Evolutionary conservation across 2,888 invertebrate species (phyloP), one percentile per base, ranked within the genome.

Genomic region (Calliopum simillimum): DNA sequence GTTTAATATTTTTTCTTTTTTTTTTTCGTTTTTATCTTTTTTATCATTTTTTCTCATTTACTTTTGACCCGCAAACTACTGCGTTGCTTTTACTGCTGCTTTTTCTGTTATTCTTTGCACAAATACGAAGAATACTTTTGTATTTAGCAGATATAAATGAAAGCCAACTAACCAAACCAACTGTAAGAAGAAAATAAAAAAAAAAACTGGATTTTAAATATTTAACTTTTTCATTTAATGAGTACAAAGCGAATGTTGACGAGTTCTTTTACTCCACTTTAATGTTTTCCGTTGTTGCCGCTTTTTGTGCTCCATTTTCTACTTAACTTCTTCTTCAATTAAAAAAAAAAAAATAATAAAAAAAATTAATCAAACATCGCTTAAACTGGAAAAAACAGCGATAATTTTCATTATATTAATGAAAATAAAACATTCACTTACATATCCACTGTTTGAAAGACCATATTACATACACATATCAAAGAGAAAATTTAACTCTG

Each of bases 221-320:
- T n/a, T n/a, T 33, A 33, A 33, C 33, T 33, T 33, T 59, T 59
- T 19, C 49, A 41, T 58, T 12, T 58, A n/a, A 19, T 56, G 25
- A 8, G n/a, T 58, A 25, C 14, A 46, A 46, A 62, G 23, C 62
- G 6, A 47, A 74, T 79, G 77, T 81, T 70, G 75, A 75, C 75
- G 77, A 79, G 76, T 77, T 81, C 75, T 78, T 76, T 80, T 77
- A 78, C 73, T 70, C 66, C 41, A 23, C 41, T 62, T 66, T 73
- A 67, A 74, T 64, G 72, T 71, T 65, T 64, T 55, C 70, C 47
- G 53, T 51, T 68, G 44, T 68, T 14, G 16, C 58, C 74, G 71
- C 63, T 69, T 76, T 70, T 74, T 71, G 61, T 64, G 23, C 70
- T 46, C 55, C 58, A 65, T 51, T 65, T 14, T 63, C 23, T 41